Percentiles rank a stretch among this genome's conserved stretches.
phyloP scores from a whole-genome alignment of 92 coral and sea anemone species.

The Epizoanthus scotinus region DNA sequence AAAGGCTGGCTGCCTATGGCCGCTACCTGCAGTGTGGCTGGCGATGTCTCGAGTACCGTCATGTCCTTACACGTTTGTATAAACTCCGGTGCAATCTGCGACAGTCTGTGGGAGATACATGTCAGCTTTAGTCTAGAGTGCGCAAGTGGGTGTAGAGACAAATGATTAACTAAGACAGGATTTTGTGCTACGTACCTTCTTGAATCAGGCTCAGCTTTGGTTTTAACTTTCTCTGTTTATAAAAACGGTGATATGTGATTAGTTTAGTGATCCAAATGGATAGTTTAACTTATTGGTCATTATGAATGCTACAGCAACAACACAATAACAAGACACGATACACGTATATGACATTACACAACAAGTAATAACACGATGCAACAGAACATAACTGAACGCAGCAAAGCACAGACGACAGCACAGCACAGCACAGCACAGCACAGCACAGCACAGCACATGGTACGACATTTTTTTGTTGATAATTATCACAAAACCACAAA shows the following conservation, averaged over 20 bases:
- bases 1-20: constrained; percentile 91
- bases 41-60: constrained; percentile 71
- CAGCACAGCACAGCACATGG: no score
- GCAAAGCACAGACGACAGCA: background rate
- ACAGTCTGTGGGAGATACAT: constrained; percentile 50
- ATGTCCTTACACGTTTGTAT: constrained; percentile 75
- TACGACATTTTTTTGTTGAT: no score
- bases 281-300: background rate
- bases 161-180: background rate
- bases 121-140: constrained; percentile 12
- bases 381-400: background rate
- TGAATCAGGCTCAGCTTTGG: constrained; percentile 51
- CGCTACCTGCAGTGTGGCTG: constrained; percentile 79
- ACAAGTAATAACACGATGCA: background rate
- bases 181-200: constrained; percentile 44
- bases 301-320: background rate
- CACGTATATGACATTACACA: background rate
- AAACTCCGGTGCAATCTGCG: constrained; percentile 90
- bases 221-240: constrained; percentile 69
- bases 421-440: background rate
- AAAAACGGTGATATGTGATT: background rate
- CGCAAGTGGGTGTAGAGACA: background rate
- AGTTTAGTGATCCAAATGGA: background rate
- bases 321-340: background rate
- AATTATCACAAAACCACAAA: no score